phyloP scores from a whole-genome alignment of 2,113 vertebrate species.

The Periophthalmodon schlosseri region DNA sequence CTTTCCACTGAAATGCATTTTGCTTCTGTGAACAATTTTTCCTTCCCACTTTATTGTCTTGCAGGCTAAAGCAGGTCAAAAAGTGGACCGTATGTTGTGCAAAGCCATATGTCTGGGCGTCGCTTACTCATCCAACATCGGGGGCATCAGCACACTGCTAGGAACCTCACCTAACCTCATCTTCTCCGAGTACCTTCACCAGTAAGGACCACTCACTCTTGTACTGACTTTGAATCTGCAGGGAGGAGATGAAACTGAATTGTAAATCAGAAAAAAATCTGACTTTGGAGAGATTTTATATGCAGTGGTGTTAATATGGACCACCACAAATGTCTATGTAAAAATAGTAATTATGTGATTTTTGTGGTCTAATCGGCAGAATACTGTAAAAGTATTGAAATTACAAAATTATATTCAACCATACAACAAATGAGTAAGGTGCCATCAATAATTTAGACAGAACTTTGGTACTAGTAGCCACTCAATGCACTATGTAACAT shows the following conservation, averaged over 20 bases:
- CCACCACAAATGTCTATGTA: not conserved
- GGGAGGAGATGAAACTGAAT: not conserved
- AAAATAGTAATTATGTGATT: not conserved
- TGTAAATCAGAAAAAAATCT: not conserved
- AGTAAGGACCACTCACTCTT: slow-evolving; percentile 72
- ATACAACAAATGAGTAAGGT: too few relatives aligned
- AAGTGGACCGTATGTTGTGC: slow-evolving; percentile 80
- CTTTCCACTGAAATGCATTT: too few relatives aligned
- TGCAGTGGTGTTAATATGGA: not conserved
- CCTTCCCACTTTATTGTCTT: not conserved
- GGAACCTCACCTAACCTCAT: slow-evolving; percentile 94
- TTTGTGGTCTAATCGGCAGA: not conserved
- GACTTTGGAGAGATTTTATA: not conserved
- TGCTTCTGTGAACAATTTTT: too few relatives aligned
- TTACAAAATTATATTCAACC: too few relatives aligned
- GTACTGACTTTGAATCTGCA: not conserved
- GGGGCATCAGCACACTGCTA: slow-evolving; percentile 88
- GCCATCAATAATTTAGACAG: too few relatives aligned
- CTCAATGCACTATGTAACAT: too few relatives aligned
- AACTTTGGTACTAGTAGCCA: too few relatives aligned
- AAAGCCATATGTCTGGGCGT: slow-evolving; percentile 89
- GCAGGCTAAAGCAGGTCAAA: not conserved
- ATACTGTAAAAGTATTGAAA: too few relatives aligned
- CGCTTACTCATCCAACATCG: slow-evolving; percentile 89
- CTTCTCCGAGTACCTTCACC: slow-evolving; percentile 87